Evolutionary conservation across 2,888 invertebrate genomes (phyloP).

Genomic region (Lithophane socia): DNA sequence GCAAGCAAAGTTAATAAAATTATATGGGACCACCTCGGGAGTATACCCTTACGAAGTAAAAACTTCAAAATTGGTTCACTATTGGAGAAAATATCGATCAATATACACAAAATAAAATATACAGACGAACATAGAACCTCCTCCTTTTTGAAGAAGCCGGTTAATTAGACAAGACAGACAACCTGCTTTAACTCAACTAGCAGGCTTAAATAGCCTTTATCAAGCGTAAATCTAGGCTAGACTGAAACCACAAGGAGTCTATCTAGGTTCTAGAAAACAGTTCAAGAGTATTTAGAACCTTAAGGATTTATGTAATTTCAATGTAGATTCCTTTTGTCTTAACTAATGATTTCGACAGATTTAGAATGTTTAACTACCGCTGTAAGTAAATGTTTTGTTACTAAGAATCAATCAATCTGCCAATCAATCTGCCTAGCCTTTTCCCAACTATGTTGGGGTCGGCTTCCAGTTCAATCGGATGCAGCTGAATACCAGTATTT

Average conservation of each 20-base stretch:
- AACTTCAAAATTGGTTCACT: too few relatives aligned
- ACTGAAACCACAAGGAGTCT: conserved; percentile 11
- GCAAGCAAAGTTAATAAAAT: too few relatives aligned
- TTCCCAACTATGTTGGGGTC: too few relatives aligned
- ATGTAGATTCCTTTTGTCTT: not conserved
- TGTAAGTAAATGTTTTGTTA: not conserved
- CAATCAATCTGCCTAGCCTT: too few relatives aligned
- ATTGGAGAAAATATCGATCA: too few relatives aligned
- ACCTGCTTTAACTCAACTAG: conserved; percentile 3
- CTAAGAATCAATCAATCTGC: not conserved
- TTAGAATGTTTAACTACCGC: not conserved
- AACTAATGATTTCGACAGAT: not conserved
- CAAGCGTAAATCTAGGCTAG: conserved; percentile 8
- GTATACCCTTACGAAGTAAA: too few relatives aligned
- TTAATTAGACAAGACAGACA: not conserved
- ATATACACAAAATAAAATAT: too few relatives aligned
- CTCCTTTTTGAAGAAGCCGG: too few relatives aligned
- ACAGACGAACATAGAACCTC: too few relatives aligned
- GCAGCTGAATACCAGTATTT: too few relatives aligned
- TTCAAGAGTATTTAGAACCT: conserved; percentile 7
- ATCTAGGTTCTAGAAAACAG: conserved; percentile 8
- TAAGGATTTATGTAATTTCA: conserved; percentile 2
- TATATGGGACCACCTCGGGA: too few relatives aligned
- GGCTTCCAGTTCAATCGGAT: too few relatives aligned
- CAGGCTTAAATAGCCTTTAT: conserved; percentile 32